phyloP scores from a whole-genome alignment of 1,140 invertebrate species.

The Anastatus disparis region DNA sequence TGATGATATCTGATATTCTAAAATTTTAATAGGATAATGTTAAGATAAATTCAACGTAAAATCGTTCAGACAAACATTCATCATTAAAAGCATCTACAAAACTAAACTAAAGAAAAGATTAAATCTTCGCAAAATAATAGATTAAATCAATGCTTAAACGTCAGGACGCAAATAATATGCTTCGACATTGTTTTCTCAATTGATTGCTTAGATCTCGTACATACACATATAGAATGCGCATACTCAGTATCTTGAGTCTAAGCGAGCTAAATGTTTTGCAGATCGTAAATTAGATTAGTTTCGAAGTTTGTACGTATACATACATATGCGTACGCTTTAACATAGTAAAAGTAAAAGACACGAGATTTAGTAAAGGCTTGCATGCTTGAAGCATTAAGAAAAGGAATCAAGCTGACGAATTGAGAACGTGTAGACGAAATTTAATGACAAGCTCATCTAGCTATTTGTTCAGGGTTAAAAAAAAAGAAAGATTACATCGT shows the following conservation, averaged over 20 bases:
- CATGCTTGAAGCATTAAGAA: conserved; percentile 49
- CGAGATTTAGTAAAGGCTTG: conserved; percentile 48
- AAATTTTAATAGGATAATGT: too few relatives aligned
- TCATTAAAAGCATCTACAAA: too few relatives aligned
- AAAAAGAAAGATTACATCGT: neutral
- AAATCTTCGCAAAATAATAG: neutral
- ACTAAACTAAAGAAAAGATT: neutral
- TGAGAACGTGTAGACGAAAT: conserved; percentile 52
- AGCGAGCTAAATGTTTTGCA: conserved; percentile 52
- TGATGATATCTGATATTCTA: too few relatives aligned
- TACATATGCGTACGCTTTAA: too few relatives aligned
- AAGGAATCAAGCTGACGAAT: conserved; percentile 51
- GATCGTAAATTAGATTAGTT: conserved; percentile 60
- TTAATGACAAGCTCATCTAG: conserved; percentile 48
- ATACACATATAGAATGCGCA: conserved; percentile 42
- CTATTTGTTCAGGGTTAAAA: too few relatives aligned
- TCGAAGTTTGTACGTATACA: conserved; percentile 52
- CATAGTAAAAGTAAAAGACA: too few relatives aligned
- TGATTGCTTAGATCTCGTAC: conserved; percentile 48
- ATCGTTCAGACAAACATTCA: too few relatives aligned
- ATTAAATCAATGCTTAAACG: neutral
- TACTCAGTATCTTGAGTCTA: conserved; percentile 49
- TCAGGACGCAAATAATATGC: conserved; percentile 13
- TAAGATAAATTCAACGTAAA: too few relatives aligned
- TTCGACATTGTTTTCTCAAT: conserved; percentile 40